Evolutionary conservation across 2,113 vertebrate genomes (phyloP).

Genomic region (Brachyistius frenatus): DNA sequence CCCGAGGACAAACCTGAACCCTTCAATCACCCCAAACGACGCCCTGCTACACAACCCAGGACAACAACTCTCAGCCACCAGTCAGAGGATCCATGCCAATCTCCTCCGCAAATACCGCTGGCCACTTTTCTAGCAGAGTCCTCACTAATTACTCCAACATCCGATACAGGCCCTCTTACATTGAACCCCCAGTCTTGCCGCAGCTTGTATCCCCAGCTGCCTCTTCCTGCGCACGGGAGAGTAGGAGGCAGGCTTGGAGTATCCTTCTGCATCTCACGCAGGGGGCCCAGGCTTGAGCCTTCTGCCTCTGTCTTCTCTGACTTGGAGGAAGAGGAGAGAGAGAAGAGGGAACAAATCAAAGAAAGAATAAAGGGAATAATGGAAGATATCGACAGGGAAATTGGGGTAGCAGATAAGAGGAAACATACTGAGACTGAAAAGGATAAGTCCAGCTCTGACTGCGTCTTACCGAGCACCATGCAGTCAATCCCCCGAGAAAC

Average conservation of each 20-base stretch:
- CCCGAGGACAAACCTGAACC: conserved; percentile 70
- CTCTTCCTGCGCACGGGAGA: conserved; percentile 60
- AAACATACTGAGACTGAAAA: conserved; percentile 43
- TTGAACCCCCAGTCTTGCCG: conserved; percentile 39
- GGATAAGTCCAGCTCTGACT: conserved; percentile 43
- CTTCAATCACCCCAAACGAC: conserved; percentile 65
- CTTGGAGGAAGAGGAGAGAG: conserved; percentile 86
- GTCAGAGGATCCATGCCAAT: conserved; percentile 59
- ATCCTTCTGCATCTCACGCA: conserved; percentile 97
- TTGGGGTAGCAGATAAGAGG: conserved; percentile 46
- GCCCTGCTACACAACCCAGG: conserved; percentile 12
- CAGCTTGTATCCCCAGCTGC: conserved; percentile 73
- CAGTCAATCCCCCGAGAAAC: conserved; percentile 46
- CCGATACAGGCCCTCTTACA: conserved; percentile 38
- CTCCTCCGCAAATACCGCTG: conserved; percentile 38
- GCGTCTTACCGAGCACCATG: conserved; percentile 23
- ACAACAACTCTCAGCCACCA: conserved; percentile 49
- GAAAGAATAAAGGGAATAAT: conserved; percentile 73
- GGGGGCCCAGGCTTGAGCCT: conserved; percentile 93
- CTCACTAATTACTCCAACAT: conserved; percentile 32
- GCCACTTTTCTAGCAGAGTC: conserved; percentile 40
- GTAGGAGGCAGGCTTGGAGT: conserved; percentile 86
- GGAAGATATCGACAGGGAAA: conserved; percentile 73
- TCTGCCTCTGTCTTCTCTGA: conserved; percentile 97
- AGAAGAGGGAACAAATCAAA: conserved; percentile 78